A percentile compares a stretch with the other conserved stretches of the same genome.
Conservation (phyloP, 2,888 invertebrate species). For the Thalpophila matura region DNA sequence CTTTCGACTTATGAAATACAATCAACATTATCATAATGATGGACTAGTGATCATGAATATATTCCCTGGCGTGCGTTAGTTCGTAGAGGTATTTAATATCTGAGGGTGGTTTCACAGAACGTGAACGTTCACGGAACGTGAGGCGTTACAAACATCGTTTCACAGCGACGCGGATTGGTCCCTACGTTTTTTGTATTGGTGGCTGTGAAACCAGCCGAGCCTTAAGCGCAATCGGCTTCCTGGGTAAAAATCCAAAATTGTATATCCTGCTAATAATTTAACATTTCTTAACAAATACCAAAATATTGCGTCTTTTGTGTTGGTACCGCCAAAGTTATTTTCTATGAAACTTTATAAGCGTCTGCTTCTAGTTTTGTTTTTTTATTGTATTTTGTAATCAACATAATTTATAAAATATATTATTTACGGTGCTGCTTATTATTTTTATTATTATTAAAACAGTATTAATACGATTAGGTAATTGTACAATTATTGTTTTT, state of each 20-base stretch:
- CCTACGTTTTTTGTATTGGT: no score
- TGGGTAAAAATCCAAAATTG: background rate
- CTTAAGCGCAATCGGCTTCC: slow-evolving; percentile 14
- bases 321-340: slow-evolving; percentile 50
- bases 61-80: slow-evolving; percentile 10
- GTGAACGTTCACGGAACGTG: no score
- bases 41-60: slow-evolving; percentile 13
- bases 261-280: slow-evolving; percentile 18
- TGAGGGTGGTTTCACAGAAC: no score
- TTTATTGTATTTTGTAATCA: slow-evolving; percentile 26
- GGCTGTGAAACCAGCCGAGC: no score
- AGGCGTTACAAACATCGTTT: no score
- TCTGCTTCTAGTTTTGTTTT: slow-evolving; percentile 28
- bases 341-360: slow-evolving; percentile 27
- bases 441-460: slow-evolving; percentile 67
- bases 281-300: slow-evolving; percentile 20
- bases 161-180: no score
- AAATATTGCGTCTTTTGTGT: slow-evolving; percentile 31
- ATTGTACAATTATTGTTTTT: slow-evolving; percentile 65
- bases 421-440: slow-evolving; percentile 62
- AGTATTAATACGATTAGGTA: slow-evolving; percentile 78
- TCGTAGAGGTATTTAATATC: no score
- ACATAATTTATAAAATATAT: slow-evolving; percentile 33
- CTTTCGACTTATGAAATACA: slow-evolving; percentile 35
- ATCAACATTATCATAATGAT: slow-evolving; percentile 17